phyloP scores from a whole-genome alignment of 2,888 invertebrate genomes.

The Nemotelus nigrinus region DNA sequence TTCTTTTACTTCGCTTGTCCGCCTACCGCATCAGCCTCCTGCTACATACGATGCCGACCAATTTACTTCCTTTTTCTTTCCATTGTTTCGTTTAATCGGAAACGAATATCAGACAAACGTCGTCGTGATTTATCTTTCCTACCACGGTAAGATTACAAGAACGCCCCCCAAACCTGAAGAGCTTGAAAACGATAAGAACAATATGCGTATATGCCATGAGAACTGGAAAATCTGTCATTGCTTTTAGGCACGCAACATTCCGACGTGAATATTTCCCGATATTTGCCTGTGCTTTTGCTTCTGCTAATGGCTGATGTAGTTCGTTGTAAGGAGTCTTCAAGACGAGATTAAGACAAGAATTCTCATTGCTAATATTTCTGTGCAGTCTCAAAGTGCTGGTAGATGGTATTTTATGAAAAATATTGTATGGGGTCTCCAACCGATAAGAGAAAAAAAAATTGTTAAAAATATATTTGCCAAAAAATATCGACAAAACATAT shows the following conservation, averaged over 20 bases:
- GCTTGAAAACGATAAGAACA: not conserved
- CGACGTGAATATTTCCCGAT: not conserved
- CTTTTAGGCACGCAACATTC: constrained; percentile 9
- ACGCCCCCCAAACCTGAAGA: not conserved
- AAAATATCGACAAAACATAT: too few species aligned
- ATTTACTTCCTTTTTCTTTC: not conserved
- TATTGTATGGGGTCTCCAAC: too few species aligned
- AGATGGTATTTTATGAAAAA: too few species aligned
- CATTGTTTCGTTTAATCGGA: not conserved
- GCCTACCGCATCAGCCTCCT: not conserved
- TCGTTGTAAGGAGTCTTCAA: not conserved
- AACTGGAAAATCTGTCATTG: constrained; percentile 17
- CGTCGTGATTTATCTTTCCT: constrained; percentile 1
- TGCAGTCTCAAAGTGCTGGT: not conserved
- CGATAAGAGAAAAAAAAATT: too few species aligned
- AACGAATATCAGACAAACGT: not conserved
- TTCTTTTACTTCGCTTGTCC: not conserved
- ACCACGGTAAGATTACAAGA: not conserved
- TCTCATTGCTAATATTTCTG: not conserved
- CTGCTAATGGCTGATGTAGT: not conserved
- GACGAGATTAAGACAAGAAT: not conserved
- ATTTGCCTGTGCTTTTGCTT: not conserved
- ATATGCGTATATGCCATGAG: not conserved
- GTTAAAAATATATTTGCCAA: too few species aligned
- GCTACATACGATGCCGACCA: not conserved